A percentile compares a stretch with the other conserved stretches of the same genome.
These are phyloP conservation scores for Frieseomelitta varia DNA, from an alignment of 1,140 invertebrate genomes.

Conservation along the genomic window DNA sequence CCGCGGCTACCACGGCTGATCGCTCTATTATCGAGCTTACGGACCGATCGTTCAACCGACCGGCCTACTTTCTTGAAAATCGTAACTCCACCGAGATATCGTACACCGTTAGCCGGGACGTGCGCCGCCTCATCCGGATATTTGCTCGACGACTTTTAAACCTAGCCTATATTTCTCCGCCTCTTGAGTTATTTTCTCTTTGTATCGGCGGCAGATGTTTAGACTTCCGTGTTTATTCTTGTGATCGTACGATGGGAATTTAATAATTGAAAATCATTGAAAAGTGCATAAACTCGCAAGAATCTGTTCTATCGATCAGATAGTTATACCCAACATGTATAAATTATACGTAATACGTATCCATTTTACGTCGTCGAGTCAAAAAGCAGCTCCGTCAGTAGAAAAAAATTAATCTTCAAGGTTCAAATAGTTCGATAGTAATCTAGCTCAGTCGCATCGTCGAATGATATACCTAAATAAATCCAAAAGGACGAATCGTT, in stretches of 20 bases:
- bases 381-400: background rate
- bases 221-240: background rate
- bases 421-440: background rate
- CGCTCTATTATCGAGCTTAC: constrained; percentile 56
- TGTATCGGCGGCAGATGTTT: background rate
- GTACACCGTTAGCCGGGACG: background rate
- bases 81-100: background rate
- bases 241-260: too few species aligned
- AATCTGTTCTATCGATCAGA: too few species aligned
- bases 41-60: constrained; percentile 56
- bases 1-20: constrained; percentile 49
- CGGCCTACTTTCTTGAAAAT: constrained; percentile 55
- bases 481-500: background rate
- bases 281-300: too few species aligned
- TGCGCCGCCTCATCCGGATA: background rate
- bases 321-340: background rate
- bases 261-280: too few species aligned
- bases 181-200: background rate
- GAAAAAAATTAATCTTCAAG: background rate
- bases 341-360: background rate
- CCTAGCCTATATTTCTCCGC: background rate
- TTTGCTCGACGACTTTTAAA: background rate
- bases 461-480: background rate
- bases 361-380: background rate
- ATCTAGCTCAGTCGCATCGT: background rate